These are phyloP conservation scores for Andrena fulva DNA, from an alignment of 2,888 invertebrate genomes.

Conservation along the genomic window DNA sequence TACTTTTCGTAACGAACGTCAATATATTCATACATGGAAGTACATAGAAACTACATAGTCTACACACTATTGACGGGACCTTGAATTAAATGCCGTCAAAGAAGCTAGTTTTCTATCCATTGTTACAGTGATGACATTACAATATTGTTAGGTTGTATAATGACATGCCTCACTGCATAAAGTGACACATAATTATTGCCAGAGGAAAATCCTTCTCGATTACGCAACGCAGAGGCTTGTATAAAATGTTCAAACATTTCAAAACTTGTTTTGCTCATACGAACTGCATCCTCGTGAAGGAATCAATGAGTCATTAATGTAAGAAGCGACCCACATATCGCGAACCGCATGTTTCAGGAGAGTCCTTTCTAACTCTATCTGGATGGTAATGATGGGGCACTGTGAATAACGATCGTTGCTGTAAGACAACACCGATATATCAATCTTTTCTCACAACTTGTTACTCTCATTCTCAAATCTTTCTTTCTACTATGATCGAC, in stretches of 20 bases:
- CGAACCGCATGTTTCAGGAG: background rate
- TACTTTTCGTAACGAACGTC: no score
- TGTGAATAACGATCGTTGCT: background rate
- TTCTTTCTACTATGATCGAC: background rate
- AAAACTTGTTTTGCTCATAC: background rate
- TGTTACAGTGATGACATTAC: background rate
- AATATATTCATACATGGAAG: no score
- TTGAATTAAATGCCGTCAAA: conserved; percentile 18
- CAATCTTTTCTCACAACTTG: background rate
- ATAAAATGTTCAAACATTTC: background rate
- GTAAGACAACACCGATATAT: background rate
- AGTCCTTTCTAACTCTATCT: conserved; percentile 28
- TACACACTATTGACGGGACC: background rate
- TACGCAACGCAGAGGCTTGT: background rate
- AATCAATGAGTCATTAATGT: background rate
- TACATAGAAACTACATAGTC: background rate
- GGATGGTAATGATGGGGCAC: background rate
- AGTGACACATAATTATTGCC: conserved; percentile 5
- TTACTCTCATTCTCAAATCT: background rate
- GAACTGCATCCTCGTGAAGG: background rate
- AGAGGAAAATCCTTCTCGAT: conserved; percentile 5
- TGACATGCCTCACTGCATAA: conserved; percentile 32
- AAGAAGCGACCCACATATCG: conserved; percentile 10
- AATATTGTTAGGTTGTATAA: conserved; percentile 14
- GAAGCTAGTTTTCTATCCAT: conserved; percentile 11